A percentile compares a stretch with the other conserved stretches of the same genome.
phyloP scores from a whole-genome alignment of 2,888 invertebrate genomes.

The Laothoe populi region DNA sequence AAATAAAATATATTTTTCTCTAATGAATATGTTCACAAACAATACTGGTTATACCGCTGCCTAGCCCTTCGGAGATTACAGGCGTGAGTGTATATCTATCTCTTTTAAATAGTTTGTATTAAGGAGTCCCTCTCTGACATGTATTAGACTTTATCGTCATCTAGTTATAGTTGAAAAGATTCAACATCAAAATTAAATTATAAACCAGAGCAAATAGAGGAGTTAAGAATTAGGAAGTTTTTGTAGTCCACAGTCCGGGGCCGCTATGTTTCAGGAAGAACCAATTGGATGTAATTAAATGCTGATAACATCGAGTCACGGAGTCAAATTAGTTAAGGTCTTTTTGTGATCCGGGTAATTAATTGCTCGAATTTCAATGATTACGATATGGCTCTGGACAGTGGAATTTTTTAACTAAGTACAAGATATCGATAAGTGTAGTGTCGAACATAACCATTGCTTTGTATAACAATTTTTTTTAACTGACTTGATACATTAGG shows the following conservation, averaged over 20 bases:
- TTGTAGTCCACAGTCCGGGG: background rate
- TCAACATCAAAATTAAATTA: no score
- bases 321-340: slow-evolving; percentile 4
- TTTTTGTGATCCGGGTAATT: background rate
- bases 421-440: no score
- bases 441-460: no score
- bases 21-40: background rate
- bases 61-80: no score
- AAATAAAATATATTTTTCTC: background rate
- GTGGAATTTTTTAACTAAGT: background rate
- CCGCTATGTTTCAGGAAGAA: background rate
- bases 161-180: no score
- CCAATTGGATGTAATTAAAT: background rate
- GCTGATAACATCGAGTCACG: background rate
- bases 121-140: no score
- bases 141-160: no score
- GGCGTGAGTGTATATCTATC: no score
- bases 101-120: no score
- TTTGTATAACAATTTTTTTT: no score
- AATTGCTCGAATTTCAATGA: background rate
- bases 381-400: background rate
- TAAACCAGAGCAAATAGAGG: background rate
- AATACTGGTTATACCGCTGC: no score
- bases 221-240: background rate
- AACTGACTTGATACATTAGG: no score